Evolutionary conservation across 2,888 invertebrate species (phyloP).

Genomic region (Lepidocyrtinus sp.): DNA sequence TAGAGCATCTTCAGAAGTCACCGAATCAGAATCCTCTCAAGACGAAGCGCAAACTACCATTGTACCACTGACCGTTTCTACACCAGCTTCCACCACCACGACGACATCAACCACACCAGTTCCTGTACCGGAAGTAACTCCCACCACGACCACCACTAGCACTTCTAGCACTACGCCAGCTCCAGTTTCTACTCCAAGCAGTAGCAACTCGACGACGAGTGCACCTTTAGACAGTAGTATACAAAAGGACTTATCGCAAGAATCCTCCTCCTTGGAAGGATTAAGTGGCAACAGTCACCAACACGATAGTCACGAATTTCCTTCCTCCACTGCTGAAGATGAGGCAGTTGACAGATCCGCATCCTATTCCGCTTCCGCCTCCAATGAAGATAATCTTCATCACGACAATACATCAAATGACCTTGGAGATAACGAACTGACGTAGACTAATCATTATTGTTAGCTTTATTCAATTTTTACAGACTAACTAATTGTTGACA

Average conservation of each 20-base stretch:
- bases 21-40: not conserved
- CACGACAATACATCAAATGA: constrained; percentile 17
- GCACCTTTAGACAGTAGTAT: not conserved
- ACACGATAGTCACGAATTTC: constrained; percentile 22
- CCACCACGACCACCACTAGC: constrained; percentile 1
- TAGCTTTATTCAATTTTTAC: not conserved
- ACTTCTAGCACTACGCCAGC: not conserved
- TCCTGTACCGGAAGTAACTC: constrained; percentile 4
- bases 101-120: constrained; percentile 21
- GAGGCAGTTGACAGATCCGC: not conserved
- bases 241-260: not conserved
- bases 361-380: not conserved
- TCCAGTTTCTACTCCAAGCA: not conserved
- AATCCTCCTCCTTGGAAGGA: constrained; percentile 20
- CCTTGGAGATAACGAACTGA: constrained; percentile 42
- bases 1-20: not conserved
- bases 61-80: not conserved
- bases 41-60: not conserved
- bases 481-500: not conserved
- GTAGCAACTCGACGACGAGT: not conserved
- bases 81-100: constrained; percentile 5
- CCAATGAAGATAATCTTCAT: constrained; percentile 1
- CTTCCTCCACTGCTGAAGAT: constrained; percentile 8
- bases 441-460: constrained; percentile 19
- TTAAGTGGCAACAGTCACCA: constrained; percentile 9